Conservation (phyloP, 2,888 invertebrate species). For the Mythimna pallens region DNA sequence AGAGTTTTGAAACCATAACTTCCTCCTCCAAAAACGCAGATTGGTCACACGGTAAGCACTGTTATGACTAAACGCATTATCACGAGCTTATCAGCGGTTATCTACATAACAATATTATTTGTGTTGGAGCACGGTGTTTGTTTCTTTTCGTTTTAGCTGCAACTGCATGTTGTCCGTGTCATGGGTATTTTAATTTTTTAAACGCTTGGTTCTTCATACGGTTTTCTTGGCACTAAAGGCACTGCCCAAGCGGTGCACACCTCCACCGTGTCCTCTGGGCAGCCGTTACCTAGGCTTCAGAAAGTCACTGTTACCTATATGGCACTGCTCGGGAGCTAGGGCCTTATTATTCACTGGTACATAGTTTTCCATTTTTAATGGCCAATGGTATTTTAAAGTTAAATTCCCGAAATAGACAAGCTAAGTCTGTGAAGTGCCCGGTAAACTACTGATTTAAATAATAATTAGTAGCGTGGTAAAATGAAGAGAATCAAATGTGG, state of each 20-base stretch:
- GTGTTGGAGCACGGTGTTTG: constrained; percentile 17
- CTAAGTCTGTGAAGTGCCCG: background rate
- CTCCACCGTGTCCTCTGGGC: too few species aligned
- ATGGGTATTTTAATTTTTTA: background rate
- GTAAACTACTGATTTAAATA: background rate
- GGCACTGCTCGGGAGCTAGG: too few species aligned
- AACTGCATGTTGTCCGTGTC: background rate
- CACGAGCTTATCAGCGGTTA: constrained; percentile 44
- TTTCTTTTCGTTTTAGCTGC: constrained; percentile 23
- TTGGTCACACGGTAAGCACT: constrained; percentile 16
- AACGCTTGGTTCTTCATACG: background rate
- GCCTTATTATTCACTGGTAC: background rate
- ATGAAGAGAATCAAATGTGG: background rate
- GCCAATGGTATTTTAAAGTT: too few species aligned
- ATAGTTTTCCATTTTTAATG: too few species aligned
- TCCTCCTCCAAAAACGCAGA: constrained; percentile 2
- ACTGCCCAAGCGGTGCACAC: too few species aligned
- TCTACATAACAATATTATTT: constrained; percentile 38
- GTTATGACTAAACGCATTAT: constrained; percentile 50
- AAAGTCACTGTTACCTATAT: too few species aligned
- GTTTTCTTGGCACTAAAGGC: too few species aligned
- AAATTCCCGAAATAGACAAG: too few species aligned
- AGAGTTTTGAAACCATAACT: background rate
- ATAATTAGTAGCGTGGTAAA: background rate
- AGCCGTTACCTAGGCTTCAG: too few species aligned